These are phyloP conservation scores for Pocillopora meandrina DNA, from an alignment of 92 coral and sea anemone species.

Conservation along the genomic window DNA sequence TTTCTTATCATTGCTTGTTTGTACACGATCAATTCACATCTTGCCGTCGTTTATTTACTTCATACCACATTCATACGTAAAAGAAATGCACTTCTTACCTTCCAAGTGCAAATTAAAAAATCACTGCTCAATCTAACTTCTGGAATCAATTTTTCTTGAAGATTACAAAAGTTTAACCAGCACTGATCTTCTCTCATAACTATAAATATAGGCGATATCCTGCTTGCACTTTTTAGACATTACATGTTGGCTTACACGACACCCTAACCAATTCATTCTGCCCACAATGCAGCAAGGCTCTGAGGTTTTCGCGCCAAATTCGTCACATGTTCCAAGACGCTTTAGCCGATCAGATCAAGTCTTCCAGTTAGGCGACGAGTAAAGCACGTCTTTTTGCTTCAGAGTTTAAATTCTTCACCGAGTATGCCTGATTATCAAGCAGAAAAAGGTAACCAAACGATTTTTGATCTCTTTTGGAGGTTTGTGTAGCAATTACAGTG, in stretches of 20 bases:
- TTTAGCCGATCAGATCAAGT: background rate
- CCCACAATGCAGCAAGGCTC: conserved; percentile 62
- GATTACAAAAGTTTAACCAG: conserved; percentile 7
- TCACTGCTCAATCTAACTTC: conserved; percentile 22
- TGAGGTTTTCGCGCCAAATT: conserved; percentile 98
- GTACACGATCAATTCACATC: too few relatives aligned
- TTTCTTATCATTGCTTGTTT: too few relatives aligned
- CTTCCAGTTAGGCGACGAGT: background rate
- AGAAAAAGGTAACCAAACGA: conserved; percentile 69
- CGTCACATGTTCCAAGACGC: conserved; percentile 80
- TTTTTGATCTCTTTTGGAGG: background rate
- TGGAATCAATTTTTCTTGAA: conserved; percentile 42
- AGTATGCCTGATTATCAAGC: conserved; percentile 90
- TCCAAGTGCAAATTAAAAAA: conserved; percentile 46
- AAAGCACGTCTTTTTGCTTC: background rate
- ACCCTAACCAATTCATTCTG: background rate
- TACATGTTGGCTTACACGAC: too few relatives aligned
- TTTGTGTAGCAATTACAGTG: background rate
- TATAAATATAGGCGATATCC: too few relatives aligned
- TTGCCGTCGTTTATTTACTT: too few relatives aligned
- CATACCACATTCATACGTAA: too few relatives aligned
- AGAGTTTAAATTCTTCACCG: background rate
- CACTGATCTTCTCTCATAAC: background rate
- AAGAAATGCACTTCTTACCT: conserved; percentile 33
- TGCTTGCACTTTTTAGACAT: too few relatives aligned